Evolutionary conservation across 2,888 invertebrate genomes (phyloP), one percentile per base, ranked within the genome.

Genomic region (Andrena chrysosceles): DNA sequence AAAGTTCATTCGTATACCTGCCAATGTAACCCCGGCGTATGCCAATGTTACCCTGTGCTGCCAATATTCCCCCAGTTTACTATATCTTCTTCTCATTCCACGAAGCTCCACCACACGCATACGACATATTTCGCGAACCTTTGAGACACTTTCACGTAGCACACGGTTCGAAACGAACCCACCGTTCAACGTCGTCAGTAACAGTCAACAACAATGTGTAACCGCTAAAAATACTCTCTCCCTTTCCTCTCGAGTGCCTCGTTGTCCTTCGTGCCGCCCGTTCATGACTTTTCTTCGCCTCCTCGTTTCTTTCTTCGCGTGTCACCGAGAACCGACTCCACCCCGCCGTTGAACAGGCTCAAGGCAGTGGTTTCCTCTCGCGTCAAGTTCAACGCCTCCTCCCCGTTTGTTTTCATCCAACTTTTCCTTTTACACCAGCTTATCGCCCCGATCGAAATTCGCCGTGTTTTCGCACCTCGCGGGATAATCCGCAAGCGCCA

Each of bases 141-240:
- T 8, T 23, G 60, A 60, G 52, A 59, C 49, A 48, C 63, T 69
- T 78, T 78, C 69, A 10, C 52, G 56, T 23, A 7, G 29, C 60
- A 59, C 49, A 75, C 78, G 68, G 70, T 78, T 68, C 52, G 62
- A 63, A 71, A 54, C 77, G 81, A 70, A 64, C 56, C 60, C 80
- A 86, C 89, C 86, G 87, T 91, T 90, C 91, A 91, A 89, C 91
- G 91, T 90, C 91, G 90, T 89, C 88, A 83, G 90, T 85, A 85
- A 89, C 90, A 89, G 91, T 91, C 91, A 92, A 93, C 91, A 93
- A 93, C 91, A 93, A 92, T 91, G 92, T 91, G 93, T 93, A 93
- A 93, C 90, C 92, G 92, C 93, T 93, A 93, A 93, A 93, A 93
- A 93, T 93, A 93, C 89, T 89, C 91, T 86, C 87, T 89, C 89